Conservation (phyloP, 2,797 vertebrate species). For the Amazona ochrocephala region DNA sequence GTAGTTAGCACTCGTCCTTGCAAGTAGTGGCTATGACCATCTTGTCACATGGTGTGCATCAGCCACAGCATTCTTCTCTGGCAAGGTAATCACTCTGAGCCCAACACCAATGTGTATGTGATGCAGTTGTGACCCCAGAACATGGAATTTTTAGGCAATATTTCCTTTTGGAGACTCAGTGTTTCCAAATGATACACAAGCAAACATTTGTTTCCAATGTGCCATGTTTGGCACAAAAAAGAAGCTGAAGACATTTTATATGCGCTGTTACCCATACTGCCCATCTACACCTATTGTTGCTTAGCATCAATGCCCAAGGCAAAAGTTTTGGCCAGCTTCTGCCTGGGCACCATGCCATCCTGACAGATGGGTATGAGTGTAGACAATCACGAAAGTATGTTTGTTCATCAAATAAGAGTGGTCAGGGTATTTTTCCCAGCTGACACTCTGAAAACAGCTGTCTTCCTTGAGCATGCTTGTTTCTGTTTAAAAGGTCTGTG, state of each 20-base stretch:
- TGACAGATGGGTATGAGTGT: slow-evolving; percentile 75
- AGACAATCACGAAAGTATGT: slow-evolving; percentile 75
- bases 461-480: slow-evolving; percentile 59
- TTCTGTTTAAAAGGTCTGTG: slow-evolving; percentile 60
- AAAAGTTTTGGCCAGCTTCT: slow-evolving; percentile 69
- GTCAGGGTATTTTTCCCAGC: slow-evolving; percentile 64
- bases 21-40: not conserved
- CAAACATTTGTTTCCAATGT: slow-evolving; percentile 52
- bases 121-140: not conserved
- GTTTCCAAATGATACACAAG: slow-evolving; percentile 8
- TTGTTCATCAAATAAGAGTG: slow-evolving; percentile 72
- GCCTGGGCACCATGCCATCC: slow-evolving; percentile 66
- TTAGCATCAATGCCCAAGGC: slow-evolving; percentile 68
- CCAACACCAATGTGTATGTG: not conserved
- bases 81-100: not conserved
- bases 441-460: slow-evolving; percentile 76
- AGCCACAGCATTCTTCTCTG: not conserved
- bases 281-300: slow-evolving; percentile 64
- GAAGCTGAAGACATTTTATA: slow-evolving; percentile 33
- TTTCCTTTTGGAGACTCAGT: not conserved
- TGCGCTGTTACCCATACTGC: slow-evolving; percentile 43
- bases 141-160: not conserved
- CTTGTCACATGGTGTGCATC: not conserved
- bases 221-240: slow-evolving; percentile 25
- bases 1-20: not conserved